These are phyloP conservation scores for Melierax canorus DNA, from an alignment of 2,113 vertebrate species.

Conservation along the genomic window DNA sequence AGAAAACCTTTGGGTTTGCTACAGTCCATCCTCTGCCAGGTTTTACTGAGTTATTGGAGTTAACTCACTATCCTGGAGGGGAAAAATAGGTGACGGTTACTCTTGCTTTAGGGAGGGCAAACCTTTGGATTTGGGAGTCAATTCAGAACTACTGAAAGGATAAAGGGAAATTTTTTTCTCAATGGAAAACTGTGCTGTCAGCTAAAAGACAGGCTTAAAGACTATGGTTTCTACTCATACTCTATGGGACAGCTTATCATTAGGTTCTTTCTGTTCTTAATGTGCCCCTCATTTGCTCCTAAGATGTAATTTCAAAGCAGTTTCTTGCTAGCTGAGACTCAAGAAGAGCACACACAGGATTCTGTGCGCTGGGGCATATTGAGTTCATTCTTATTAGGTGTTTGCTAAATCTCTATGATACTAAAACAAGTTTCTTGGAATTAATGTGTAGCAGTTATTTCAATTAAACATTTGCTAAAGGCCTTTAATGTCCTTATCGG, in stretches of 20 bases:
- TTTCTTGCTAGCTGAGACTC: neutral
- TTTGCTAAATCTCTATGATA: neutral
- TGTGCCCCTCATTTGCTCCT: neutral
- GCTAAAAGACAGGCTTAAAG: neutral
- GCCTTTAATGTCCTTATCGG: slow-evolving; percentile 33
- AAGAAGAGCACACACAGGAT: neutral
- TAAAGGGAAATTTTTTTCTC: neutral
- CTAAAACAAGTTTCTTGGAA: slow-evolving; percentile 8
- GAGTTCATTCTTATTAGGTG: neutral
- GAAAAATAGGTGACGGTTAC: neutral
- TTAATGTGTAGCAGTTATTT: neutral
- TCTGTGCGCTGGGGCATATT: neutral
- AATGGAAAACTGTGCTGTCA: neutral
- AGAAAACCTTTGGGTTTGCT: neutral
- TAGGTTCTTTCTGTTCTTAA: neutral
- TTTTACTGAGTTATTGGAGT: neutral
- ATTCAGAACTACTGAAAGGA: neutral
- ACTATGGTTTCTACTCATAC: neutral
- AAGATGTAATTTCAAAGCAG: neutral
- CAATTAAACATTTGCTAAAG: slow-evolving; percentile 30
- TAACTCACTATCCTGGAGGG: neutral
- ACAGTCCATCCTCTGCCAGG: neutral
- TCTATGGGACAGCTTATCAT: neutral
- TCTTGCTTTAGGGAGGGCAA: neutral
- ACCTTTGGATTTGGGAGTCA: neutral